Conservation (phyloP, 2,797 vertebrate genomes). For the Apogon hyalosoma region DNA sequence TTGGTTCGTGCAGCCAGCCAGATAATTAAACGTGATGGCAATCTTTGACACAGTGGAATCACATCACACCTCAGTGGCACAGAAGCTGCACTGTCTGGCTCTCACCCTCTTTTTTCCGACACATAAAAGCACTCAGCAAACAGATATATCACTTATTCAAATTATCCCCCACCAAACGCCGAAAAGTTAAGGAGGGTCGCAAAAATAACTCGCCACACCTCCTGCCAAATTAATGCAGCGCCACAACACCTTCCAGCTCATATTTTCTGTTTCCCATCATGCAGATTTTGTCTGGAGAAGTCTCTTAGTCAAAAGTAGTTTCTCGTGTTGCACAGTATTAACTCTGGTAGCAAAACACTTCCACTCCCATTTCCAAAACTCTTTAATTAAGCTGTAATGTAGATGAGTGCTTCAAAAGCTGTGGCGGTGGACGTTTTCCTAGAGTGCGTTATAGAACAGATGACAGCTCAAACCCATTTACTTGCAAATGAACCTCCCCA, state of each 20-base stretch:
- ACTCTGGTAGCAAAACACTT: slow-evolving; percentile 18
- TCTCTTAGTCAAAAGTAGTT: slow-evolving; percentile 33
- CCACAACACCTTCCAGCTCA: slow-evolving; percentile 16
- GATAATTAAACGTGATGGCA: slow-evolving; percentile 81
- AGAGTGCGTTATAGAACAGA: slow-evolving; percentile 37
- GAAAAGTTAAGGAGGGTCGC: slow-evolving; percentile 10
- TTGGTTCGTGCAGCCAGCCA: slow-evolving; percentile 76
- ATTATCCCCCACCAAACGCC: background rate
- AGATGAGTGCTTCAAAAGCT: slow-evolving; percentile 37
- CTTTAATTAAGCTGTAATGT: slow-evolving; percentile 54
- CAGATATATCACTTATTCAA: slow-evolving; percentile 32
- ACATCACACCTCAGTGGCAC: slow-evolving; percentile 69
- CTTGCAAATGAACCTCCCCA: slow-evolving; percentile 58
- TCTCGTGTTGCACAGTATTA: slow-evolving; percentile 11
- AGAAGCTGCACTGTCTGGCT: slow-evolving; percentile 59
- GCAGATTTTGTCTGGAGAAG: slow-evolving; percentile 33
- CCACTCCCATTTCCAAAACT: slow-evolving; percentile 18
- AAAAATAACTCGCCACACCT: slow-evolving; percentile 24
- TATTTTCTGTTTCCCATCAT: background rate
- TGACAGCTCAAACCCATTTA: slow-evolving; percentile 53
- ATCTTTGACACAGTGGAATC: slow-evolving; percentile 76
- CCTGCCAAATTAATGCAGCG: slow-evolving; percentile 31
- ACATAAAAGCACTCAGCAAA: slow-evolving; percentile 28
- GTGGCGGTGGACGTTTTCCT: slow-evolving; percentile 27
- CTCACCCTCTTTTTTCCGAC: slow-evolving; percentile 42